phyloP scores from a whole-genome alignment of 2,797 vertebrate genomes.

The Pipistrellus nathusii region DNA sequence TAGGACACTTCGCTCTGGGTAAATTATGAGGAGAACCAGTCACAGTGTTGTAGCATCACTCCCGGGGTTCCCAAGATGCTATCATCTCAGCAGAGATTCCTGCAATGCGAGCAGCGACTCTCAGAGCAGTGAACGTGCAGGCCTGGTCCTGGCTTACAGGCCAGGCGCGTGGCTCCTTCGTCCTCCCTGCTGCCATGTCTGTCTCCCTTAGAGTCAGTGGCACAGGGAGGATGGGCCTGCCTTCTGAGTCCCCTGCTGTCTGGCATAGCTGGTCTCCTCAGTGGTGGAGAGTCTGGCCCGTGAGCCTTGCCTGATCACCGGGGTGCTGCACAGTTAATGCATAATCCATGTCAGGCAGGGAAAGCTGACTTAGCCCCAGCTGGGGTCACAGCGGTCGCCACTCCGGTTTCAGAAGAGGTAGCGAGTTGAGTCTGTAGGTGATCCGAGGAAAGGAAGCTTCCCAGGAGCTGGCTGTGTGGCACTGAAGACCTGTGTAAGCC shows the following conservation, averaged over 20 bases:
- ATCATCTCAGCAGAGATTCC: neutral
- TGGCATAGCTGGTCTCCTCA: neutral
- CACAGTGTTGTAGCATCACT: neutral
- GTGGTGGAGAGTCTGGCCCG: neutral
- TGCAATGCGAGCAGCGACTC: neutral
- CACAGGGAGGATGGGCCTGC: neutral
- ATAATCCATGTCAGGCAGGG: neutral
- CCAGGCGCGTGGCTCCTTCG: neutral
- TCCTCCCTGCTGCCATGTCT: neutral
- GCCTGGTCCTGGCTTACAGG: neutral
- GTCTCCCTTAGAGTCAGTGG: too few relatives aligned
- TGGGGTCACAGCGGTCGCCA: neutral
- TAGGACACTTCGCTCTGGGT: neutral
- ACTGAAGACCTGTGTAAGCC: neutral
- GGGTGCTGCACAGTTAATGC: neutral
- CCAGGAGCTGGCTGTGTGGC: neutral
- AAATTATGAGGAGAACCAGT: constrained; percentile 48
- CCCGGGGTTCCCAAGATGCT: neutral
- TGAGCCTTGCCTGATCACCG: neutral
- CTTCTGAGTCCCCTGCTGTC: neutral
- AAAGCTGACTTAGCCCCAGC: neutral
- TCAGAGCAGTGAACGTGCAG: rapidly evolving
- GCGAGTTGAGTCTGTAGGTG: too few relatives aligned
- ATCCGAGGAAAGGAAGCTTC: neutral
- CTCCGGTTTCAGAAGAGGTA: neutral